Evolutionary conservation across 1,140 invertebrate species (phyloP).

Genomic region (Druon quercuslanigerum): DNA sequence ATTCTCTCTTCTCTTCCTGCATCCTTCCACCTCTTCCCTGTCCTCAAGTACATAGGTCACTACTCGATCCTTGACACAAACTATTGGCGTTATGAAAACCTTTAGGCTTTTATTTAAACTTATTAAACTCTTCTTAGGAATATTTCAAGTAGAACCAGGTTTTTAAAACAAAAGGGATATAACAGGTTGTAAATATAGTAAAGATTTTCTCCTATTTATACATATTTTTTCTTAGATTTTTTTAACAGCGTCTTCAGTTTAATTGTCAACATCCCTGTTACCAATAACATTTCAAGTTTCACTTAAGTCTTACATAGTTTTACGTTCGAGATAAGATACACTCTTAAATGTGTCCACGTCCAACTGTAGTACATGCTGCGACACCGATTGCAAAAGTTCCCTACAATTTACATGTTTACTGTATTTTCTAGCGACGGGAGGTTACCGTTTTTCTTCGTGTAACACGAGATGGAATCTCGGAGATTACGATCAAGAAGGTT

Average conservation of each 20-base stretch:
- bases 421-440: constrained; percentile 25
- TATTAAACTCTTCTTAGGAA: too few relatives aligned
- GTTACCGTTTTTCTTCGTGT: constrained; percentile 29
- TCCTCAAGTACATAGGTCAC: background rate
- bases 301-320: background rate
- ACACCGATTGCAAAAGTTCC: constrained; percentile 21
- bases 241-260: too few relatives aligned
- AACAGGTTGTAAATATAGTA: too few relatives aligned
- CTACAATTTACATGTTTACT: constrained; percentile 6
- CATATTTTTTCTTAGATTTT: too few relatives aligned
- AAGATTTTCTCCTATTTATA: too few relatives aligned
- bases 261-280: too few relatives aligned
- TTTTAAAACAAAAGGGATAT: too few relatives aligned
- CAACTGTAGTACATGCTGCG: background rate
- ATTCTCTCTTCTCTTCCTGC: constrained; percentile 47
- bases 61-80: background rate
- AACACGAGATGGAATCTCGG: constrained; percentile 24
- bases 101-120: background rate
- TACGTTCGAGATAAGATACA: background rate
- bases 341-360: background rate
- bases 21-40: constrained; percentile 15
- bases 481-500: constrained; percentile 29
- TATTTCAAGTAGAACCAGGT: too few relatives aligned
- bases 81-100: background rate
- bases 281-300: too few relatives aligned